Evolutionary conservation across 1,140 invertebrate species (phyloP).

Genomic region (Sminthurides bifidus): DNA sequence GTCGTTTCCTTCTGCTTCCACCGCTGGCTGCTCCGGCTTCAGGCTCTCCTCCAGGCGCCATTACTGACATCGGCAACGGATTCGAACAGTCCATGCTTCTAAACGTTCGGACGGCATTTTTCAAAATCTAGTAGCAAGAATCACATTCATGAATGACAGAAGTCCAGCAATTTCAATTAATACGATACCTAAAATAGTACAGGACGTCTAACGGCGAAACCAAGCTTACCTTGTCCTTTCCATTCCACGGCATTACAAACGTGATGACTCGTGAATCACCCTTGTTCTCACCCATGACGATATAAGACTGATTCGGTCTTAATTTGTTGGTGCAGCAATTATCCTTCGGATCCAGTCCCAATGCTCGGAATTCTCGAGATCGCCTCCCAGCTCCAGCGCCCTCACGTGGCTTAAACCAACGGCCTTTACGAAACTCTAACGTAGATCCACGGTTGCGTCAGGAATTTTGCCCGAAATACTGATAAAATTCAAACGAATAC

Average conservation of each 20-base stretch:
- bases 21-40: not conserved
- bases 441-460: constrained; percentile 34
- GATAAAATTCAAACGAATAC: constrained; percentile 14
- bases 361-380: constrained; percentile 33
- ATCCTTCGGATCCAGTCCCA: constrained; percentile 37
- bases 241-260: constrained; percentile 40
- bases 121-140: constrained; percentile 34
- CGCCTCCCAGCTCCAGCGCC: constrained; percentile 35
- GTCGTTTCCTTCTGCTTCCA: constrained; percentile 4
- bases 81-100: constrained; percentile 40
- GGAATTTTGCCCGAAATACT: constrained; percentile 40
- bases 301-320: constrained; percentile 34
- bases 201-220: not conserved
- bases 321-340: constrained; percentile 37
- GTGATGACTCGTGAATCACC: constrained; percentile 38
- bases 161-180: constrained; percentile 2
- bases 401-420: constrained; percentile 33
- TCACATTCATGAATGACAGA: not conserved
- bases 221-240: constrained; percentile 35
- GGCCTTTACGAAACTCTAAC: constrained; percentile 37
- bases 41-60: constrained; percentile 22
- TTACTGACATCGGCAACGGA: constrained; percentile 37
- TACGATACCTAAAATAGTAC: not conserved
- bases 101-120: constrained; percentile 38
- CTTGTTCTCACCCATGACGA: constrained; percentile 42